A percentile compares a stretch with the other conserved stretches of the same genome.
These are phyloP conservation scores for Perca fluviatilis DNA, from an alignment of 2,113 vertebrate species.

Conservation along the genomic window DNA sequence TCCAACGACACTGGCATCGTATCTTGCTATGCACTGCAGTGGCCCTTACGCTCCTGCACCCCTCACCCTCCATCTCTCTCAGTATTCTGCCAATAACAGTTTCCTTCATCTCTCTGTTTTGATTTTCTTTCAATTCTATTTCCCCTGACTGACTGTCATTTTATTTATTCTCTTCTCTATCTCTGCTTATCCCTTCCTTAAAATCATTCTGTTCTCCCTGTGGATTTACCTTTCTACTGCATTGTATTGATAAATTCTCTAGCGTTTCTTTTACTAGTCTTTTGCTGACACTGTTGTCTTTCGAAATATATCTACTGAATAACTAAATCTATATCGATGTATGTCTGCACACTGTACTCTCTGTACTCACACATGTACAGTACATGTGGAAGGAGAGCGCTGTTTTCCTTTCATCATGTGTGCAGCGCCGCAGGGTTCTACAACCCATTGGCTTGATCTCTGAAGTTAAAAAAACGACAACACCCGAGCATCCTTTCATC, in stretches of 20 bases:
- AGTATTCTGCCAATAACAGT: slow-evolving; percentile 40
- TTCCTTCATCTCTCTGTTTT: slow-evolving; percentile 48
- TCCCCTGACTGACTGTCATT: slow-evolving; percentile 43
- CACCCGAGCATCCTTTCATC: slow-evolving; percentile 71
- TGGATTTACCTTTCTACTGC: slow-evolving; percentile 15
- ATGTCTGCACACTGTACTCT: slow-evolving; percentile 19
- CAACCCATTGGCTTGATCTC: slow-evolving; percentile 80
- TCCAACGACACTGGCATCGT: neutral
- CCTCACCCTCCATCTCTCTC: slow-evolving; percentile 47
- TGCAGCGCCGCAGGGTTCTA: slow-evolving; percentile 73
- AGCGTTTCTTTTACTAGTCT: neutral
- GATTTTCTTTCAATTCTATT: slow-evolving; percentile 46
- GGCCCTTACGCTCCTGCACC: slow-evolving; percentile 42
- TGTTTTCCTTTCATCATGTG: slow-evolving; percentile 78
- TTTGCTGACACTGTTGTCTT: slow-evolving; percentile 10
- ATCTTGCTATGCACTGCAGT: slow-evolving; percentile 51
- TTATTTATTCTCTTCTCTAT: slow-evolving; percentile 40
- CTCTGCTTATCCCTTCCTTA: slow-evolving; percentile 29
- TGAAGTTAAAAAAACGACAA: slow-evolving; percentile 64
- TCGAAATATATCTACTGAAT: slow-evolving; percentile 9
- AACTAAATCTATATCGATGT: neutral
- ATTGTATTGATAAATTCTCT: slow-evolving; percentile 28
- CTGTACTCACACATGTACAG: slow-evolving; percentile 10
- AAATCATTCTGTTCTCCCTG: slow-evolving; percentile 21
- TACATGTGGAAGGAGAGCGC: slow-evolving; percentile 58